Evolutionary conservation across 53 echinoderm and acorn worm genomes (phyloP).

Genomic region (Echinometra lucunter): DNA sequence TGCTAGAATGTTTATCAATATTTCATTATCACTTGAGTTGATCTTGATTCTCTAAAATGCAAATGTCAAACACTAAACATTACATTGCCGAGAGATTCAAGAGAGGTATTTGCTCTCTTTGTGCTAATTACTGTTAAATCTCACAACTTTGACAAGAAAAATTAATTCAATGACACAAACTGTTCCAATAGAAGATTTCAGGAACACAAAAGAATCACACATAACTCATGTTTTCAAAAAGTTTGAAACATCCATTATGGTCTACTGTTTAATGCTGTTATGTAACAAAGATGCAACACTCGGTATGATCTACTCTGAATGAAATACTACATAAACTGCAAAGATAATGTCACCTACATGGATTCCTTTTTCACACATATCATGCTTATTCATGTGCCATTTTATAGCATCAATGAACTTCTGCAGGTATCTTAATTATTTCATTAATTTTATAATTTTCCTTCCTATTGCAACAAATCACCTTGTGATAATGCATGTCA

Average conservation of each 20-base stretch:
- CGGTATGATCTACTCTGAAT: neutral
- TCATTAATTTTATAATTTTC: neutral
- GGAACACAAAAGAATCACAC: neutral
- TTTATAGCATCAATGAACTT: neutral
- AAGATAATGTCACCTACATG: neutral
- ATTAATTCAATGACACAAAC: neutral
- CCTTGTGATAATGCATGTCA: neutral
- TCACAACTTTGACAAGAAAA: neutral
- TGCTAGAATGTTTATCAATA: neutral
- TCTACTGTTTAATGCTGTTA: neutral
- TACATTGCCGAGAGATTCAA: neutral
- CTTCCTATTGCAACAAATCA: neutral
- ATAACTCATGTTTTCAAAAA: neutral
- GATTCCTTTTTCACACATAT: neutral
- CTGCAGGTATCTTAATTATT: neutral
- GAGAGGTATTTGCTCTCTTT: neutral
- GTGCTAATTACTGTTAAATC: slow-evolving; percentile 28
- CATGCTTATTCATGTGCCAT: neutral
- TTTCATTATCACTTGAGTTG: neutral
- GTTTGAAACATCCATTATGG: neutral
- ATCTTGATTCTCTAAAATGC: neutral
- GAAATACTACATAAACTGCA: neutral
- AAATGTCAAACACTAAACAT: neutral
- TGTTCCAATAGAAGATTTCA: neutral
- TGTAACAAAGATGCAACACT: neutral